A percentile compares a stretch with the other conserved stretches of the same genome.
Evolutionary conservation across 2,113 vertebrate species (phyloP).

Genomic region (Crotalus horridus): DNA sequence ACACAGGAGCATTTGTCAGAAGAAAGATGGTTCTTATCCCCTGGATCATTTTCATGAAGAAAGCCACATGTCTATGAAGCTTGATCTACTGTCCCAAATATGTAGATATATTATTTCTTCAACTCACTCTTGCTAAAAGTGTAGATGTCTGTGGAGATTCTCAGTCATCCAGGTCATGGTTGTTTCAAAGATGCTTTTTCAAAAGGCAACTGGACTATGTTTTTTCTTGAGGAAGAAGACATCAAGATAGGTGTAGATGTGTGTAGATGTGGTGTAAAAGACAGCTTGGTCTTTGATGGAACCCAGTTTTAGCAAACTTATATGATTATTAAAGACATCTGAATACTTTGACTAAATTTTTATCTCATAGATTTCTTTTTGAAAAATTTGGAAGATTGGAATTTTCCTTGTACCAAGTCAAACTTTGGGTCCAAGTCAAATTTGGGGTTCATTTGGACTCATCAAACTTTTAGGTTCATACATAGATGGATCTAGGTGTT

Average conservation of each 20-base stretch:
- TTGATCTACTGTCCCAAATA: not conserved
- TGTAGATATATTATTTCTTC: not conserved
- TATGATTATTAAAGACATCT: not conserved
- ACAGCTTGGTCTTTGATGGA: too few relatives aligned
- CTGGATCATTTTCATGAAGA: not conserved
- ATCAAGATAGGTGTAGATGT: too few relatives aligned
- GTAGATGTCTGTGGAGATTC: not conserved
- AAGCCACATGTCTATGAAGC: not conserved
- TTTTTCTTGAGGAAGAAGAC: too few relatives aligned
- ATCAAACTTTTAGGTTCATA: not conserved
- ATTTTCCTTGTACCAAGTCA: not conserved
- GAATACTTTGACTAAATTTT: not conserved
- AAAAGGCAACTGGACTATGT: too few relatives aligned
- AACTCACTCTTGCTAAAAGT: not conserved
- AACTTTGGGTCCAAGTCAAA: not conserved
- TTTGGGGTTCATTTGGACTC: not conserved
- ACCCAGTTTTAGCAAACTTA: too few relatives aligned
- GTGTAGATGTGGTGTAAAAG: too few relatives aligned
- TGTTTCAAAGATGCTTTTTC: too few relatives aligned
- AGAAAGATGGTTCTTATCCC: not conserved
- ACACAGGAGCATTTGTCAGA: not conserved
- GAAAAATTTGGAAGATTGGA: not conserved
- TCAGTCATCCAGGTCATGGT: not conserved
- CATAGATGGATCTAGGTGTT: not conserved
- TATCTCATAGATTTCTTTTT: not conserved